Conservation (phyloP, 2,113 vertebrate species). For the Brachirus orientalis region DNA sequence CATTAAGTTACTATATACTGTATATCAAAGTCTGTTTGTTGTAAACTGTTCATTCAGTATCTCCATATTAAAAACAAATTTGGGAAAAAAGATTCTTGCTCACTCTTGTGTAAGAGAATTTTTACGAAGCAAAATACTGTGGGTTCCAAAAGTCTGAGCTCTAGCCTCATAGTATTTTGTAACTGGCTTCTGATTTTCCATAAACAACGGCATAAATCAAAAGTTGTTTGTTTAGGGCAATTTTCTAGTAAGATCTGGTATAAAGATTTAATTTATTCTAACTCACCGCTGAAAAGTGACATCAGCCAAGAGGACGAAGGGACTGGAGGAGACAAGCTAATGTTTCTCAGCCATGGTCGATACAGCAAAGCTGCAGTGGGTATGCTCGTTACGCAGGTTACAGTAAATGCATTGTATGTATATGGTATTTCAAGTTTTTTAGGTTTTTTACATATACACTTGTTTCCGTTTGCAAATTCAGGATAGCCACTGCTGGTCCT, state of each 20-base stretch:
- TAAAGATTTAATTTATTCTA: background rate
- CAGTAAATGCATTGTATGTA: background rate
- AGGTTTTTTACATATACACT: background rate
- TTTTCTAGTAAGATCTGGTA: no score
- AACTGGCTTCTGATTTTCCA: background rate
- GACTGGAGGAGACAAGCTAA: slow-evolving; percentile 8
- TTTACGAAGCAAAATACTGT: background rate
- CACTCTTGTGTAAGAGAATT: background rate
- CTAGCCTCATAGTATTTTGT: background rate
- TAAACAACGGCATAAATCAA: background rate
- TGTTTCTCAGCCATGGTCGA: background rate
- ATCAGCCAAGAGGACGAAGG: background rate
- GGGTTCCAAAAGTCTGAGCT: background rate
- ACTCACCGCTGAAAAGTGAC: slow-evolving; percentile 1
- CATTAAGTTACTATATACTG: slow-evolving; percentile 46
- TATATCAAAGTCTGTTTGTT: slow-evolving; percentile 68
- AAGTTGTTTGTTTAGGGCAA: no score
- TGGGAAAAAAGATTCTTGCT: slow-evolving; percentile 24
- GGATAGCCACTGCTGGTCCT: background rate
- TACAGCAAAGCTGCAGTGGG: slow-evolving; percentile 4
- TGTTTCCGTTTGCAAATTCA: background rate
- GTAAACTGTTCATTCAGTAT: slow-evolving; percentile 75
- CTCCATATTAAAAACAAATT: slow-evolving; percentile 67
- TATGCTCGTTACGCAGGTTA: background rate
- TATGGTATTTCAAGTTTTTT: no score